Evolutionary conservation across 1,140 invertebrate genomes (phyloP), one percentile per base, ranked within the genome.

Genomic region (Drosophila prosaltans): DNA sequence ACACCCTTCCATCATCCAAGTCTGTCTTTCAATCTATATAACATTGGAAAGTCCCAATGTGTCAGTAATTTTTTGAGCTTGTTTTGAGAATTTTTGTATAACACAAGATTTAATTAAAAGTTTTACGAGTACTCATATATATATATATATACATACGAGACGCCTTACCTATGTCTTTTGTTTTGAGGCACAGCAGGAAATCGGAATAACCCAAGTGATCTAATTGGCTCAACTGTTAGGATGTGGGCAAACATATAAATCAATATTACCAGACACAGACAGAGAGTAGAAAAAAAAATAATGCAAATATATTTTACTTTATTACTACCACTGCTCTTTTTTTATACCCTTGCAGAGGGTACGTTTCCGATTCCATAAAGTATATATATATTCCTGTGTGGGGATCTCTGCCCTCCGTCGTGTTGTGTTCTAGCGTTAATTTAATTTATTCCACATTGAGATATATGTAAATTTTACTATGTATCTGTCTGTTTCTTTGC

Each of bases 351-450:
- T 16, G 16, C 16, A 16, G 16, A 16, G 16, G 16, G 16, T 16
- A 16, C 16, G 16, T 16, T 16, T 16, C 16, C 16, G 16, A 16
- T 16, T 16, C 16, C 0, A 16, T 16, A 16, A 16, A 16, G 16
- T 16, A 16, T 16, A 16, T 16, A 16, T 16, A 16, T 16, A 16
- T 16, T 16, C 16, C 16, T 40, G 51, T 39, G 28, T 64, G 62
- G 28, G 40, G 62, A 26, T 36, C 45, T 21, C 45, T 26, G 45
- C 45, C 45, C 45, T 51, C 45, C 45, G 45, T 45, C 81, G 81
- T 80, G 80, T 86, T 86, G 81, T 84, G 83, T 89, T 88, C 84
- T 82, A 89, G 83, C 80, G 72, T 89, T 88, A 88, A 86, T 81
- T 86, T 85, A 86, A 88, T 88, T 88, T 88, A 88, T 88, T 88